phyloP scores from a whole-genome alignment of 1,140 invertebrate genomes.

The Holotrichia oblita region DNA sequence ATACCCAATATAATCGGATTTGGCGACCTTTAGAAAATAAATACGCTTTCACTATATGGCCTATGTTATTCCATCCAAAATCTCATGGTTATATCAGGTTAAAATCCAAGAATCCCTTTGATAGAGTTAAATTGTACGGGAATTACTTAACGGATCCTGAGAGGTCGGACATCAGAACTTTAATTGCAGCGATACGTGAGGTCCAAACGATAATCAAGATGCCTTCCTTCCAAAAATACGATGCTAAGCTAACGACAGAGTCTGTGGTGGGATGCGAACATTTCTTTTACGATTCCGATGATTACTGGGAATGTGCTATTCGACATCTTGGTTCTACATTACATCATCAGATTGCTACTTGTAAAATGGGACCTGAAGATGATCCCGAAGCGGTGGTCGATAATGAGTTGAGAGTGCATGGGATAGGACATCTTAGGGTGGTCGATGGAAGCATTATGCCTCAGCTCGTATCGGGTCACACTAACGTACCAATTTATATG shows the following conservation, averaged over 20 bases:
- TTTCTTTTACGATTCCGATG: slow-evolving; percentile 56
- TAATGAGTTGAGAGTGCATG: slow-evolving; percentile 64
- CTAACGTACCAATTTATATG: slow-evolving; percentile 81
- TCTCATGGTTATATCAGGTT: slow-evolving; percentile 69
- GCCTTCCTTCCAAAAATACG: slow-evolving; percentile 57
- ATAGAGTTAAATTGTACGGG: slow-evolving; percentile 71
- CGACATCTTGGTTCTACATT: slow-evolving; percentile 65
- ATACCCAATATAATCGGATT: slow-evolving; percentile 51
- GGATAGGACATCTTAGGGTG: slow-evolving; percentile 70
- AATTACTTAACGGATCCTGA: slow-evolving; percentile 68
- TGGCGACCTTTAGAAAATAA: slow-evolving; percentile 52
- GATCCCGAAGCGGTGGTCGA: slow-evolving; percentile 70
- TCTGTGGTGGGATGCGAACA: slow-evolving; percentile 67
- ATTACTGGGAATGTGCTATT: slow-evolving; percentile 46
- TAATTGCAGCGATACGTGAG: slow-evolving; percentile 57
- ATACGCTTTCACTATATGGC: slow-evolving; percentile 58
- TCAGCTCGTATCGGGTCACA: slow-evolving; percentile 73
- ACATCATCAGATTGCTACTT: slow-evolving; percentile 68
- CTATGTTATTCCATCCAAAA: slow-evolving; percentile 77
- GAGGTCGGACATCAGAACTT: slow-evolving; percentile 58
- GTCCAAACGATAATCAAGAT: slow-evolving; percentile 52
- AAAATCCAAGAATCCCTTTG: slow-evolving; percentile 67
- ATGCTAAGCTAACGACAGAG: slow-evolving; percentile 59
- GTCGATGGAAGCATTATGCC: slow-evolving; percentile 83
- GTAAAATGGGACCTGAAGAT: slow-evolving; percentile 68